Evolutionary conservation across 2,797 vertebrate genomes (phyloP).

Genomic region (Melanotaenia trifasciata): DNA sequence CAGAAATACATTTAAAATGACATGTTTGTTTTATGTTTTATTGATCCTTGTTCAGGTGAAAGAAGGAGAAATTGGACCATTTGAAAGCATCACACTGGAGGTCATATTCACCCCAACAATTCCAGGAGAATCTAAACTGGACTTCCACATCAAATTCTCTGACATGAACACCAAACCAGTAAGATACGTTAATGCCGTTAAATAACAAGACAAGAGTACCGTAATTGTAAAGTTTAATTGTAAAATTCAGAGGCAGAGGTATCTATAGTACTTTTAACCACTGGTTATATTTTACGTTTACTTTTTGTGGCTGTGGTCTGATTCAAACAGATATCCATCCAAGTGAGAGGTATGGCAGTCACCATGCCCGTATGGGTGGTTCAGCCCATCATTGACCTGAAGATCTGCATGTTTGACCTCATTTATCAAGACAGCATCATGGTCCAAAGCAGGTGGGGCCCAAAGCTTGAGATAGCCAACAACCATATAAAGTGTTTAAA

Average conservation of each 20-base stretch:
- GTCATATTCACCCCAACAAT: constrained; percentile 86
- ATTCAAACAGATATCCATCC: constrained; percentile 81
- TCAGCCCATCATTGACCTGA: constrained; percentile 87
- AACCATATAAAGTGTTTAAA: not conserved
- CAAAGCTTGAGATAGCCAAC: not conserved
- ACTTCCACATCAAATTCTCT: constrained; percentile 86
- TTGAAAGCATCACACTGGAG: constrained; percentile 86
- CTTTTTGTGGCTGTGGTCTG: constrained; percentile 7
- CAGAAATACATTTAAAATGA: not conserved
- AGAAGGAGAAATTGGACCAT: constrained; percentile 86
- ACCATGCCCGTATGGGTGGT: constrained; percentile 88
- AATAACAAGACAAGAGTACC: not conserved
- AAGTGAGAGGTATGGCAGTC: constrained; percentile 77
- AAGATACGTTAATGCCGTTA: constrained; percentile 55
- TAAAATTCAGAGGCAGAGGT: not conserved
- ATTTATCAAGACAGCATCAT: constrained; percentile 89
- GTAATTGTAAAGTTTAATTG: not conserved
- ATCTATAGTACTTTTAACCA: not conserved
- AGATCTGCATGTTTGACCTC: constrained; percentile 90
- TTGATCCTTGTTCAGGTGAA: constrained; percentile 75
- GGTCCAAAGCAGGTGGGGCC: constrained; percentile 87
- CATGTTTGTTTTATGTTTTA: constrained; percentile 5
- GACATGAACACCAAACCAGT: constrained; percentile 84
- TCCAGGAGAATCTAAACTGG: constrained; percentile 81
- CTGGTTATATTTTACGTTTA: not conserved